These are phyloP conservation scores for Lithophane semibrunnea DNA, from an alignment of 2,888 invertebrate genomes.

Conservation along the genomic window DNA sequence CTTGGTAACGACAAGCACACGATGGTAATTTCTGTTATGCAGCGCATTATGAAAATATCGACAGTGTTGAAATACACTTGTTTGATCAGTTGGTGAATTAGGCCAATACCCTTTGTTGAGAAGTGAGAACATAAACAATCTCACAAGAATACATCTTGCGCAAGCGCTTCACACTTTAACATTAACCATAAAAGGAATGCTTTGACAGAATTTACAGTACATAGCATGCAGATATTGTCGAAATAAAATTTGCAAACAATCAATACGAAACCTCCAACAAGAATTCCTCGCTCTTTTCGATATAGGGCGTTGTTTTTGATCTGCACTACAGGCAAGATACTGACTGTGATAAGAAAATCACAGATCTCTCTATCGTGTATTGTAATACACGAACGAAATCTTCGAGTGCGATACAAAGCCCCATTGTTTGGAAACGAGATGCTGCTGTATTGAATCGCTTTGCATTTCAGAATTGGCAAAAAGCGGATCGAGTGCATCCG, in stretches of 20 bases:
- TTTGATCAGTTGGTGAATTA: conserved; percentile 46
- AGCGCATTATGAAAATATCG: conserved; percentile 14
- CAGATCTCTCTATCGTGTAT: conserved; percentile 68
- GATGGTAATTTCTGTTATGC: neutral
- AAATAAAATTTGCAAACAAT: conserved; percentile 46
- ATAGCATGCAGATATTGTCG: conserved; percentile 3
- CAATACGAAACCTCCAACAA: conserved; percentile 19
- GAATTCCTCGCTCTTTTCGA: conserved; percentile 28
- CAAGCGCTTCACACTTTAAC: conserved; percentile 20
- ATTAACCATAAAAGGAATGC: neutral
- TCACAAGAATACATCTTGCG: conserved; percentile 30
- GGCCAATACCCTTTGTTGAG: conserved; percentile 29
- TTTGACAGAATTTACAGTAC: neutral
- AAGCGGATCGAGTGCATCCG: conserved; percentile 67
- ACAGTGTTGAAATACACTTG: conserved; percentile 22
- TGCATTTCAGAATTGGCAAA: conserved; percentile 70
- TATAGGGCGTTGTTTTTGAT: conserved; percentile 54
- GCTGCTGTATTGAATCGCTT: conserved; percentile 68
- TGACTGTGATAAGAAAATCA: conserved; percentile 65
- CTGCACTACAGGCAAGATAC: conserved; percentile 59
- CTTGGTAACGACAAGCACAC: neutral
- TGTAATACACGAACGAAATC: conserved; percentile 78
- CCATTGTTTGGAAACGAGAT: conserved; percentile 80
- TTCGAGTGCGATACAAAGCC: conserved; percentile 75
- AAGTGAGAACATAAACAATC: conserved; percentile 36